phyloP scores from a whole-genome alignment of 2,888 invertebrate genomes.

The Chouioia cunea region DNA sequence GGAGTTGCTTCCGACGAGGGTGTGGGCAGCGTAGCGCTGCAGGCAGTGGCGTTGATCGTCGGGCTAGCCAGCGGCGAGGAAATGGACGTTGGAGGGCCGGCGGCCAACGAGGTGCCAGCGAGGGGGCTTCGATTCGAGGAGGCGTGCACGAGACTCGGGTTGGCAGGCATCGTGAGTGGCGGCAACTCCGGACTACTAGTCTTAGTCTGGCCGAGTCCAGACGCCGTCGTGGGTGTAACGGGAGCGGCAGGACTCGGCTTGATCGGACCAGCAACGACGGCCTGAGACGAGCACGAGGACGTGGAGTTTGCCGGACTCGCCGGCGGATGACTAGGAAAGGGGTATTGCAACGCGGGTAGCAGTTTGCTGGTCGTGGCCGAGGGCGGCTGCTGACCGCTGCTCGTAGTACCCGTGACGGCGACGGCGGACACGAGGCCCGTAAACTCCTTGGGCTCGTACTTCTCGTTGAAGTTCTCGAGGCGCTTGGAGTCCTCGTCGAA shows the following conservation, averaged over 20 bases:
- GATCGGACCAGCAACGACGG: conserved; percentile 49
- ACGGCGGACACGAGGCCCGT: conserved; percentile 61
- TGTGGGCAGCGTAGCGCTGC: conserved; percentile 46
- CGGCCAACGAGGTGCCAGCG: too few species aligned
- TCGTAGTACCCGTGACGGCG: conserved; percentile 59
- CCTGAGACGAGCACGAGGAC: conserved; percentile 51
- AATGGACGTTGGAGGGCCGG: conserved; percentile 46
- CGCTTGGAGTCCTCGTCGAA: conserved; percentile 97
- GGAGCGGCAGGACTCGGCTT: conserved; percentile 61
- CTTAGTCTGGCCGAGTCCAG: conserved; percentile 62
- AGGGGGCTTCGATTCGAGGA: conserved; percentile 38
- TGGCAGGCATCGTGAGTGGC: conserved; percentile 54
- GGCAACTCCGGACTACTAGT: conserved; percentile 64
- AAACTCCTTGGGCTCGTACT: conserved; percentile 80
- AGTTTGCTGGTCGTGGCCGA: conserved; percentile 54
- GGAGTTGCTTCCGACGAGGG: conserved; percentile 50
- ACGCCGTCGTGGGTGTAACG: conserved; percentile 62
- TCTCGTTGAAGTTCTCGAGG: conserved; percentile 87
- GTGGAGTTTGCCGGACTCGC: conserved; percentile 52
- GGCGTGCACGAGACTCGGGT: conserved; percentile 45
- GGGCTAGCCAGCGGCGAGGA: conserved; percentile 55
- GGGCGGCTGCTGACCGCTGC: conserved; percentile 52
- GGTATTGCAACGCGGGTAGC: conserved; percentile 75
- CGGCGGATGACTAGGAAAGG: conserved; percentile 84
- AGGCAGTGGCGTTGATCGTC: conserved; percentile 50